Evolutionary conservation across 1,140 invertebrate species (phyloP), one percentile per base, ranked within the genome.

Genomic region (Nasonia longicornis): DNA sequence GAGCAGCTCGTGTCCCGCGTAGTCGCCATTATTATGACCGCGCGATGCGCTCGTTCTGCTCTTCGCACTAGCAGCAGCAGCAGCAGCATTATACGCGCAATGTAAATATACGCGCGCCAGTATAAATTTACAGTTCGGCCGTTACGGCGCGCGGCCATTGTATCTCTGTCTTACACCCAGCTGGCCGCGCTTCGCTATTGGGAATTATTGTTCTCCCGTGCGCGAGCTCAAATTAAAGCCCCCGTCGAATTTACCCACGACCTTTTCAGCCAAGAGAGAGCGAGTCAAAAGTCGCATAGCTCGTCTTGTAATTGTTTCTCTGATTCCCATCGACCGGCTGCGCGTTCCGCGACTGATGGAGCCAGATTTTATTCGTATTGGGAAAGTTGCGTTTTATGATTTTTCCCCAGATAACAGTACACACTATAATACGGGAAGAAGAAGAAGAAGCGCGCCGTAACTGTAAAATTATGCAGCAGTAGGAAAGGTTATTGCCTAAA

Each of bases 41-140:
- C 52, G 52, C 52, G 52, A 58, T 45, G 45, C 45, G 45, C 11
- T 35, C 31, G 31, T 35, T 35, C 31, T 48, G 38, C 38, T 42
- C 52, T 66, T 66, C 58, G n/a, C 76, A 12, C 31, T 22, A 6
- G 52, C 20, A 52, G 20, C 52, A 52, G 4, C 52, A 20, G 52
- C 16, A 10, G 66, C 16, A 10, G 66, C 20, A 58, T 71, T 52
- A 70, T 12, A 22, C 10, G 11, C 16, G 11, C 10, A 71, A 73
- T 73, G 69, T 79, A 79, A 79, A 79, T 79, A 72, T n/a, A 63
- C 52, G 6, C 52, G 20, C 0, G 16, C 29, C 16, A 69, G 71
- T 80, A 80, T 80, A 63, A 80, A 75, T 75, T 75, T 71, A 79
- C 67, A 63, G 67, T 72, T 42, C 2, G n/a, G n/a, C 58, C 71